Evolutionary conservation across 2,888 invertebrate species (phyloP).

Genomic region (Microctonus aethiopoides): DNA sequence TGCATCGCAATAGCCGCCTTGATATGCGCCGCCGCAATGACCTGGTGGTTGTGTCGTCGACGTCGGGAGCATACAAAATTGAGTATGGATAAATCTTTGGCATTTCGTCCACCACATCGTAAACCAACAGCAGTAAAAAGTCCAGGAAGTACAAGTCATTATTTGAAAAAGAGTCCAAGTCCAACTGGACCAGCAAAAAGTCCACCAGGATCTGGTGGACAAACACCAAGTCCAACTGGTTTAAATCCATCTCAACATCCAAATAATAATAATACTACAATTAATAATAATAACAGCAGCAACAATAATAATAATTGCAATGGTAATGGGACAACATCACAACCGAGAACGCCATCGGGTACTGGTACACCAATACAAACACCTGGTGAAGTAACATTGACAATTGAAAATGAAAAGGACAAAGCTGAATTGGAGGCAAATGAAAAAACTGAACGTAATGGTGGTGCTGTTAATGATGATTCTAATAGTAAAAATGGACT

Average conservation of each 20-base stretch:
- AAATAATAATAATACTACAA: slow-evolving; percentile 19
- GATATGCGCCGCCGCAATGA: slow-evolving; percentile 72
- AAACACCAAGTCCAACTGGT: slow-evolving; percentile 61
- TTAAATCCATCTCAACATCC: slow-evolving; percentile 47
- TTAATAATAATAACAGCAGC: slow-evolving; percentile 34
- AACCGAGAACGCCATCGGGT: too few species aligned
- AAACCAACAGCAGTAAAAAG: slow-evolving; percentile 87
- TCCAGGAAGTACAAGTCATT: slow-evolving; percentile 85
- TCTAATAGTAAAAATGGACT: slow-evolving; percentile 71
- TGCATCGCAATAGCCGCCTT: slow-evolving; percentile 74
- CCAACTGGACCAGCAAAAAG: slow-evolving; percentile 78
- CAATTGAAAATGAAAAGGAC: slow-evolving; percentile 69
- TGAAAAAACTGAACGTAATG: slow-evolving; percentile 69
- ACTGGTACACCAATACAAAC: slow-evolving; percentile 58
- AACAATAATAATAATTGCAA: slow-evolving; percentile 35
- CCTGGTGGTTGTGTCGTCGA: slow-evolving; percentile 76
- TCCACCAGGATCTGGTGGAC: slow-evolving; percentile 69
- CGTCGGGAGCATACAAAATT: slow-evolving; percentile 69
- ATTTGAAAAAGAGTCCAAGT: slow-evolving; percentile 92
- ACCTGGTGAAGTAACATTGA: slow-evolving; percentile 65
- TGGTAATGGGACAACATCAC: too few species aligned
- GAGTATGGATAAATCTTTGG: slow-evolving; percentile 73
- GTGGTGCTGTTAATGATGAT: slow-evolving; percentile 50
- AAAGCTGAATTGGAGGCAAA: slow-evolving; percentile 72
- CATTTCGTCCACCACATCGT: slow-evolving; percentile 77